Evolutionary conservation across 2,888 invertebrate genomes (phyloP), one percentile per base, ranked within the genome.

Genomic region (Eristalis arbustorum): DNA sequence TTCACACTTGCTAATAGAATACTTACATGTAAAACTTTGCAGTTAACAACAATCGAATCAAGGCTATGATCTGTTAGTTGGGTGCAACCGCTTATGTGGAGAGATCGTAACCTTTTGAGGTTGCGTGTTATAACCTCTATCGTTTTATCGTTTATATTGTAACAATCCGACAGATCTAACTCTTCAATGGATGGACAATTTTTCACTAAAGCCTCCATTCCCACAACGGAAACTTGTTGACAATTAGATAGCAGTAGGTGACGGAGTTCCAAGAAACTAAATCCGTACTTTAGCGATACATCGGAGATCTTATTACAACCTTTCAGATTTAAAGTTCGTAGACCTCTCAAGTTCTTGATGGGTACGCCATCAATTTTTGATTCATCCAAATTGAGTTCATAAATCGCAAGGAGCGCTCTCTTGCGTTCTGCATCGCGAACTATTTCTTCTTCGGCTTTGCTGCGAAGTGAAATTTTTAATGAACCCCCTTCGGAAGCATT

Each of bases 241-340:
- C 96, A 96, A 90, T 95, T 94, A 82, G 95, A 95, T 67, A 96
- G 92, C 90, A 95, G 94, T 28, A 96, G 92, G 81, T 93, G 93
- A 40, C 92, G 92, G 8, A 96, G 92, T 91, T 96, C 96, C 68
- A 94, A 93, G 89, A 96, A 96, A 83, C 94, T 94, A 85, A 96
- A 94, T 56, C 95, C 95, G 89, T 96, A 95, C 84, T 94, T 95
- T 11, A 96, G 90, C 85, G 96, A 96, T 0, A 95, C 94, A 91
- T 96, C 96, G 22, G 96, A 95, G 72, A 96, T 95, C 91, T 94
- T 94, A 88, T 95, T 95, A 90, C 96, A 96, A 0, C 95, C 94
- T 80, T 95, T 94, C 18, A 96, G 92, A 90, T 96, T 95, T 6
- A 96, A 92, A 66, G 94, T 93, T 81, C 92, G 93, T 2, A 96